Base-by-base conservation (phyloP, 2,113 vertebrate genomes). In the Sapayoa aenigma region DNA sequence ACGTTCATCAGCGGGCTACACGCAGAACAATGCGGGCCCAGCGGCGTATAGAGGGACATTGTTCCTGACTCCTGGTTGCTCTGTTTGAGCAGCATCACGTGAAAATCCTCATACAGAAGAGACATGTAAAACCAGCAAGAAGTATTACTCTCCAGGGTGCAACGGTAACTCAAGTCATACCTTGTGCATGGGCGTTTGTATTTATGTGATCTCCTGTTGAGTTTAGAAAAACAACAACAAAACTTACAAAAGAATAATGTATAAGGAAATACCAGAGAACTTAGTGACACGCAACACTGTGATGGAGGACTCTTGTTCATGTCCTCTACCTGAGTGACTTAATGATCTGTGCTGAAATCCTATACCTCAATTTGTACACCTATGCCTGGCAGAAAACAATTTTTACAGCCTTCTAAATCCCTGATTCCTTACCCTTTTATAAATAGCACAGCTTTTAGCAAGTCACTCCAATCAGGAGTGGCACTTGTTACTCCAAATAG, bases 11-110 rank as follows among this genome's bases (percentile, higher is more conserved):
- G 97, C 96, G 33, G 96, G 98, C 98, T 97, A 97, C 50, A 94
- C 55, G 19, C 90, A 80, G 98, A 97, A 99, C 98, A 99, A 98
- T 98, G 97, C 72, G 24, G 93, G 95, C 97, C 97, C 95, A 53
- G 97, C 95, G 66, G 98, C 81, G 96, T 91, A 99, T 98, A 99
- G 98, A 98, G 98, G 98, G 95, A 98, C 98, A 98, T 98, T 99
- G 98, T 99, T 99, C 97, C 95, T 97, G 90, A 94, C 97, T 98
- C 96, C 95, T 49, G 50, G 87, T 94, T 95, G 80, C 92, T 90
- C 94, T 77, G 68, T 88, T 95, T 56, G 87, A 97, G 97, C 96
- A 96, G 96, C 95, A 91, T 95, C 92, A 95, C 90, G 65, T 97
- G 97, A 95, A 97, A 97, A 96, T 91, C 97, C 96, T 94, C 97